Conservation (phyloP, 2,113 vertebrate species). For the Gasterosteus aculeatus region DNA sequence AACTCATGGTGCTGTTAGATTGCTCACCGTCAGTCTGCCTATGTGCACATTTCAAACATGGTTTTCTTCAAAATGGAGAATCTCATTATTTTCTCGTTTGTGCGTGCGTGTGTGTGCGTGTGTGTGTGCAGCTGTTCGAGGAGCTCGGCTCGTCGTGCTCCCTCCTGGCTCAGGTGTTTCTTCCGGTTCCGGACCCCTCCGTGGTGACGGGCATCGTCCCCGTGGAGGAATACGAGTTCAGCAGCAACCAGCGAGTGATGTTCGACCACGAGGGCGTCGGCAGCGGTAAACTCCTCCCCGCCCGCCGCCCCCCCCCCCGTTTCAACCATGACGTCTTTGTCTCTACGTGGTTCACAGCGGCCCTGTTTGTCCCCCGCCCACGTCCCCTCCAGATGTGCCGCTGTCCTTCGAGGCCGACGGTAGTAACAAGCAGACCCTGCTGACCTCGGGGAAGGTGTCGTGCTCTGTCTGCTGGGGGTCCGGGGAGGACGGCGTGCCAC, state of each 20-base stretch:
- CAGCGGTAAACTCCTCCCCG: constrained; percentile 83
- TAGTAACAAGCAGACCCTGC: constrained; percentile 86
- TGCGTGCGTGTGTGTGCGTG: constrained; percentile 6
- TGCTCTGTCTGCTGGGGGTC: constrained; percentile 91
- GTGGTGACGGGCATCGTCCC: constrained; percentile 84
- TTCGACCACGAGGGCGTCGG: constrained; percentile 95
- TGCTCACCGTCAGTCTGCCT: neutral
- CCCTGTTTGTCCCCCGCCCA: neutral
- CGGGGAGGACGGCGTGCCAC: constrained; percentile 86
- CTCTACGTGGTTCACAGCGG: neutral
- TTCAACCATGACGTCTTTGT: neutral
- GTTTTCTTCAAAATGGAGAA: too few species aligned
- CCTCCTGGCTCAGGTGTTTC: constrained; percentile 87
- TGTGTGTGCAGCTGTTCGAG: constrained; percentile 88
- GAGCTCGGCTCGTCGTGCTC: constrained; percentile 79
- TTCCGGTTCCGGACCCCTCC: constrained; percentile 89
- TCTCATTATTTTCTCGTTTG: neutral
- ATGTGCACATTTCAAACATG: too few species aligned
- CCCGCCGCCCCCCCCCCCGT: neutral
- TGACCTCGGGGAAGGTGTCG: constrained; percentile 95
- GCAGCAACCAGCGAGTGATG: constrained; percentile 88
- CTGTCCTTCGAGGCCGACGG: constrained; percentile 94
- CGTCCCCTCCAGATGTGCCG: constrained; percentile 83
- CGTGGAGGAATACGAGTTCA: constrained; percentile 92
- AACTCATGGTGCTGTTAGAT: neutral